phyloP scores from a whole-genome alignment of 1,140 invertebrate genomes.

The Battus philenor region DNA sequence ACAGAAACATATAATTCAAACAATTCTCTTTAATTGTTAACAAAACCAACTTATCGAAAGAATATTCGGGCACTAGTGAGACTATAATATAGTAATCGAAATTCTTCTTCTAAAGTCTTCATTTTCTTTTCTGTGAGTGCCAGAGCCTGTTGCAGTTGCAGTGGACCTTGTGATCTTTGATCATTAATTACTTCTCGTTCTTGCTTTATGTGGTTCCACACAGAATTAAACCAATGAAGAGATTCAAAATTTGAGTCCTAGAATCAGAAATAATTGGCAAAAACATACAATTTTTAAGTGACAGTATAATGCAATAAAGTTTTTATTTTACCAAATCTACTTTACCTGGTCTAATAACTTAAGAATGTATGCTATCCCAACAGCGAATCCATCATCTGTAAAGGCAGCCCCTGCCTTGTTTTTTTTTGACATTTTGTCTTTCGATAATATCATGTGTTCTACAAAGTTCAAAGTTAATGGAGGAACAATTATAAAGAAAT shows the following conservation, averaged over 20 bases:
- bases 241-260: conserved; percentile 89
- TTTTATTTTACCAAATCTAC: too few species aligned
- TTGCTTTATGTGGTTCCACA: conserved; percentile 83
- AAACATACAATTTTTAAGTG: too few species aligned
- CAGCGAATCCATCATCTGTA: conserved; percentile 98
- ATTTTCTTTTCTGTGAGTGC: conserved; percentile 93
- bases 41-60: conserved; percentile 79
- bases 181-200: conserved; percentile 79
- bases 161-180: conserved; percentile 68
- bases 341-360: conserved; percentile 81
- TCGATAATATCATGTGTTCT: conserved; percentile 93
- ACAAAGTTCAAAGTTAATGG: conserved; percentile 96
- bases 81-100: conserved; percentile 93
- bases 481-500: conserved; percentile 96
- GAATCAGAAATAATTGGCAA: too few species aligned
- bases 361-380: conserved; percentile 89
- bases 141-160: conserved; percentile 92
- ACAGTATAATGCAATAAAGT: too few species aligned
- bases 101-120: conserved; percentile 90
- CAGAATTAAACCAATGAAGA: conserved; percentile 96
- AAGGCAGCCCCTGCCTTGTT: conserved; percentile 92
- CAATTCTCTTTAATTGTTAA: too few species aligned
- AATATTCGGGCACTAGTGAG: conserved; percentile 96
- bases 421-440: conserved; percentile 94
- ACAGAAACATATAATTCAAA: too few species aligned